A percentile compares a stretch with the other conserved stretches of the same genome.
phyloP scores from a whole-genome alignment of 2,888 invertebrate genomes.

The Ochropleura leucogaster region DNA sequence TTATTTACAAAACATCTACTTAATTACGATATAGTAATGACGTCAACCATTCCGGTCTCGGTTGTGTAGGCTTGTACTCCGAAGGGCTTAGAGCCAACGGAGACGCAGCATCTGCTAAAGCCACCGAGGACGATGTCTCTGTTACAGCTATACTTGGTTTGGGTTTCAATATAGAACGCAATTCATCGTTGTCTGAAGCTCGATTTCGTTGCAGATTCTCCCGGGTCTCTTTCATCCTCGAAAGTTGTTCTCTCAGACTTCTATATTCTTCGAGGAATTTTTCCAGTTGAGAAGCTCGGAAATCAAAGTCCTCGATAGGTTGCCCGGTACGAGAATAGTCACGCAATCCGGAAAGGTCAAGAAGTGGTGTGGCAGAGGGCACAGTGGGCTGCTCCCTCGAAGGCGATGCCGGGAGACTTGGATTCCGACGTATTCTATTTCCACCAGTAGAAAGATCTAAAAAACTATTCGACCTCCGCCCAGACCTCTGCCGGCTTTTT shows the following conservation, averaged over 20 bases:
- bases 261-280: slow-evolving; percentile 95
- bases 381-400: slow-evolving; percentile 86
- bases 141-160: slow-evolving; percentile 89
- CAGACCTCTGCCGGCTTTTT: slow-evolving; percentile 80
- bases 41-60: slow-evolving; percentile 86
- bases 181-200: slow-evolving; percentile 88
- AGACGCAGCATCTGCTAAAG: slow-evolving; percentile 84
- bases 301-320: slow-evolving; percentile 92
- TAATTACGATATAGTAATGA: slow-evolving; percentile 87
- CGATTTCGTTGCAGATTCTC: slow-evolving; percentile 91
- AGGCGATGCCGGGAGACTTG: slow-evolving; percentile 93
- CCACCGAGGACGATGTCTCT: slow-evolving; percentile 86
- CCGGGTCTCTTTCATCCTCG: slow-evolving; percentile 95
- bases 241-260: slow-evolving; percentile 94
- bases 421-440: slow-evolving; percentile 85
- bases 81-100: slow-evolving; percentile 84
- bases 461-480: slow-evolving; percentile 93
- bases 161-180: slow-evolving; percentile 90
- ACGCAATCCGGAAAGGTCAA: slow-evolving; percentile 91
- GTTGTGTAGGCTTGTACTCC: slow-evolving; percentile 84
- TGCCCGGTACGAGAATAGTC: slow-evolving; percentile 85
- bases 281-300: slow-evolving; percentile 95
- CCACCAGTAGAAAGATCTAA: slow-evolving; percentile 91
- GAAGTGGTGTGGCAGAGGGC: slow-evolving; percentile 91
- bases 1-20: slow-evolving; percentile 69